Conservation (phyloP, 1,140 invertebrate species). For the Zaprionus camerounensis region DNA sequence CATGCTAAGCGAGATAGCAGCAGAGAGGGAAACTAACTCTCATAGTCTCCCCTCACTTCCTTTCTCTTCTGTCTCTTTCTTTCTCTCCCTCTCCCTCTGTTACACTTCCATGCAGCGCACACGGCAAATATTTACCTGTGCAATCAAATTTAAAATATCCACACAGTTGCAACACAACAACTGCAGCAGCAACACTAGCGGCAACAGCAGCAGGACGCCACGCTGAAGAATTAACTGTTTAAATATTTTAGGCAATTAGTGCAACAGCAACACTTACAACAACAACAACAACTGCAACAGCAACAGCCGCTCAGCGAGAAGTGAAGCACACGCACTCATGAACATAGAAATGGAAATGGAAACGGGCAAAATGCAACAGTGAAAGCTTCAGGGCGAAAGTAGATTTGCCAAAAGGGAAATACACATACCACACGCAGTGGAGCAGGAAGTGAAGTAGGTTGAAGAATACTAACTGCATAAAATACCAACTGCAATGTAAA, state of each 20-base stretch:
- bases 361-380: slow-evolving; percentile 7
- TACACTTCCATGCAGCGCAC: slow-evolving; percentile 9
- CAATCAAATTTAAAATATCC: slow-evolving; percentile 79
- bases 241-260: slow-evolving; percentile 82
- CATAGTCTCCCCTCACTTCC: not conserved
- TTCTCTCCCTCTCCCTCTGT: not conserved
- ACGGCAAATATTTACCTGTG: slow-evolving; percentile 71
- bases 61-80: not conserved
- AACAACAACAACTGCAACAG: slow-evolving; percentile 3
- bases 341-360: slow-evolving; percentile 36
- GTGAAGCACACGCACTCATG: slow-evolving; percentile 19
- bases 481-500: too few species aligned
- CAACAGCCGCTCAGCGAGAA: slow-evolving; percentile 1
- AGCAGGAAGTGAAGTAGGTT: not conserved
- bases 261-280: slow-evolving; percentile 20
- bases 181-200: not conserved
- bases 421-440: not conserved
- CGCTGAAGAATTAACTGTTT: slow-evolving; percentile 66
- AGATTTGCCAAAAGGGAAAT: slow-evolving; percentile 9
- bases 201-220: slow-evolving; percentile 25
- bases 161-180: slow-evolving; percentile 29
- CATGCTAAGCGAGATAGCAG: slow-evolving; percentile 32
- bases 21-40: not conserved
- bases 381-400: not conserved
- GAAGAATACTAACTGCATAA: too few species aligned